phyloP scores from a whole-genome alignment of 2,888 invertebrate species.

The Limnephilus rhombicus region DNA sequence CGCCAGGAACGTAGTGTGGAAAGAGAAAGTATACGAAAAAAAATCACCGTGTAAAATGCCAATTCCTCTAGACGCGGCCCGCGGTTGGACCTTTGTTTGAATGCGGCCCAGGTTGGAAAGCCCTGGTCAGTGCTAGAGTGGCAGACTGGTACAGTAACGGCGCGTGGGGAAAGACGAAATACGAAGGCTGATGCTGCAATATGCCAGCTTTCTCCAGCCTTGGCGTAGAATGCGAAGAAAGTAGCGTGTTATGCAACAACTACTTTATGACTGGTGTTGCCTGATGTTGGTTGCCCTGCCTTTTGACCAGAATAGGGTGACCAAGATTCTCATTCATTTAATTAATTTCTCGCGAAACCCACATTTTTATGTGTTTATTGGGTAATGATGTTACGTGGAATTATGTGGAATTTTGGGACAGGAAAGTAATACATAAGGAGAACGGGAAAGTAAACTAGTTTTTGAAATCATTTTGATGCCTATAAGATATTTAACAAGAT shows the following conservation, averaged over 20 bases:
- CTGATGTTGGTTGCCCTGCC: neutral
- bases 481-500: too few relatives aligned
- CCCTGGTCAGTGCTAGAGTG: neutral
- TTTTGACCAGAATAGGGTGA: neutral
- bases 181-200: constrained; percentile 20
- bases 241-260: constrained; percentile 26
- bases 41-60: too few relatives aligned
- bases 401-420: neutral
- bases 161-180: neutral
- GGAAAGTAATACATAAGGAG: neutral
- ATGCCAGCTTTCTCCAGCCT: constrained; percentile 37
- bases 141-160: constrained; percentile 4
- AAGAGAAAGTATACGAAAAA: too few relatives aligned
- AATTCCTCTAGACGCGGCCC: too few relatives aligned
- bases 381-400: neutral
- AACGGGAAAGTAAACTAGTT: neutral
- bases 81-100: neutral
- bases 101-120: neutral
- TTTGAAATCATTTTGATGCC: too few relatives aligned
- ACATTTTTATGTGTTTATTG: neutral
- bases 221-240: constrained; percentile 46
- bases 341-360: neutral
- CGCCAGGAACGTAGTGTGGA: too few relatives aligned
- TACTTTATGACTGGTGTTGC: constrained; percentile 3
- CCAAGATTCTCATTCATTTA: neutral